Conservation (phyloP, 2,113 vertebrate species). For the Bos javanicus region DNA sequence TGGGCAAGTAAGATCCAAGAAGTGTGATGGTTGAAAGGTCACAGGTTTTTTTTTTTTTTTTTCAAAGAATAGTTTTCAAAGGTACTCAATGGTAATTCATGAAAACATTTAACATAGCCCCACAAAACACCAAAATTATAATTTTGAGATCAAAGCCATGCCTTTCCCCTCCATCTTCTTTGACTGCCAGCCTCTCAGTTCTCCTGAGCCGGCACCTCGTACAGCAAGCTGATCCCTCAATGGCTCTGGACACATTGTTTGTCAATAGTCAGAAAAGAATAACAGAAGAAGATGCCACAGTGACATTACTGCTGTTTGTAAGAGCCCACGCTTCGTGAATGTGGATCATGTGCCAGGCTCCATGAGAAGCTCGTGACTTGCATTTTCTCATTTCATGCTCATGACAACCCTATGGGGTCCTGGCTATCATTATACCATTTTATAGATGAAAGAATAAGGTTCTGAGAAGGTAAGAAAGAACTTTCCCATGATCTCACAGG, state of each 20-base stretch:
- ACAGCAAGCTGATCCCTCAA: not conserved
- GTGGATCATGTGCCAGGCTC: not conserved
- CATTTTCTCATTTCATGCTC: not conserved
- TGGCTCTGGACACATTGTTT: not conserved
- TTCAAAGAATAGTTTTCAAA: not conserved
- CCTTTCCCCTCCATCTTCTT: not conserved
- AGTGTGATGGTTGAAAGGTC: not conserved
- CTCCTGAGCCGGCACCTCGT: rapidly evolving
- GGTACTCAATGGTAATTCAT: not conserved
- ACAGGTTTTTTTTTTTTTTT: no score
- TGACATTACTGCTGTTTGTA: not conserved
- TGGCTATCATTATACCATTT: not conserved
- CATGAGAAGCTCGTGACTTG: not conserved
- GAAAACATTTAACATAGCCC: not conserved
- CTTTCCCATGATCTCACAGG: not conserved
- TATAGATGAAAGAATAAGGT: not conserved
- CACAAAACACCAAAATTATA: not conserved
- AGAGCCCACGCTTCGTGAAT: not conserved
- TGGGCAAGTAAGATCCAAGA: not conserved
- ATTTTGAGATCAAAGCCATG: not conserved
- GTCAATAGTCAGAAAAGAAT: not conserved
- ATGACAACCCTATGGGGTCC: not conserved
- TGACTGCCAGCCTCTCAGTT: not conserved
- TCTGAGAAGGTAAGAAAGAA: not conserved
- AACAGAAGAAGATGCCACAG: not conserved